Conservation (phyloP, 2,113 vertebrate genomes). For the Festucalex cinctus region DNA sequence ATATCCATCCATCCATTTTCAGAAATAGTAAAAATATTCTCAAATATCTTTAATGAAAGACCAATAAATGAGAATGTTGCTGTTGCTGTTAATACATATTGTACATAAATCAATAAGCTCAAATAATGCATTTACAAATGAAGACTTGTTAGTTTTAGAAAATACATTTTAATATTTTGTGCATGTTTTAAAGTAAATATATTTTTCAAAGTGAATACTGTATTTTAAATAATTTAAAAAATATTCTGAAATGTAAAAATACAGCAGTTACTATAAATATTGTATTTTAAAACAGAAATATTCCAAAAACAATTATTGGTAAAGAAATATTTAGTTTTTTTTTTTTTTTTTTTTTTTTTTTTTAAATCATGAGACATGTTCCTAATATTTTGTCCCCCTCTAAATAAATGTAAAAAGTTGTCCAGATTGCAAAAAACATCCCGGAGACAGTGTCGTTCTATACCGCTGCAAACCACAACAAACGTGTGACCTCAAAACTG, state of each 20-base stretch:
- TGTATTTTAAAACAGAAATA: neutral
- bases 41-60: neutral
- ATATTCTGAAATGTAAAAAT: neutral
- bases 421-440: neutral
- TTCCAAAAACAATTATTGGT: no score
- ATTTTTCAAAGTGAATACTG: neutral
- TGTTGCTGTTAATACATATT: no score
- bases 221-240: neutral
- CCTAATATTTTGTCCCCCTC: neutral
- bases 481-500: neutral
- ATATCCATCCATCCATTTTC: no score
- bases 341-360: no score
- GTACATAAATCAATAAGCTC: no score
- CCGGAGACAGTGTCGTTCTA: neutral
- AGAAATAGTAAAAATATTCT: neutral
- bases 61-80: no score
- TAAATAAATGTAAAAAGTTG: neutral
- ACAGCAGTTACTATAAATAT: neutral
- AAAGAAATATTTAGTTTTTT: no score
- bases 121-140: no score
- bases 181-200: neutral
- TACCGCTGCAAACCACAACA: neutral
- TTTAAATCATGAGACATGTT: neutral
- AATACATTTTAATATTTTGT: neutral
- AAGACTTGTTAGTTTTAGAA: neutral